Evolutionary conservation across 1,140 invertebrate species (phyloP), one percentile per base, ranked within the genome.

Genomic region (Amyelois transitella): DNA sequence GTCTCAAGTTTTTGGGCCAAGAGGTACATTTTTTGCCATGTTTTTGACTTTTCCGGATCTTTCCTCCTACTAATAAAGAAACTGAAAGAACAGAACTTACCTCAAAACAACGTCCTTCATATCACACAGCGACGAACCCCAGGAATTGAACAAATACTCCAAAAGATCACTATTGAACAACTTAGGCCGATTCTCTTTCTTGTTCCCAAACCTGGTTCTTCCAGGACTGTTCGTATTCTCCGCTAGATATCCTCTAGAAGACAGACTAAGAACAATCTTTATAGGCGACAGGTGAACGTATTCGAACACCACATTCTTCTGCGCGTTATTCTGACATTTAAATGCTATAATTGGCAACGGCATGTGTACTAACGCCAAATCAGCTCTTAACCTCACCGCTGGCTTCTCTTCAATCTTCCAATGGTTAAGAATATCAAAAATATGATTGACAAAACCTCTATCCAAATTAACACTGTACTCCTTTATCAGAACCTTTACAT

Each of bases 391-490:
- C 53, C 89, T 79, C 6, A 89, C 81, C 14, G 88, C 86, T 0
- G 90, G 89, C 57, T 89, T 90, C 48, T 90, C 88, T 63, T 90
- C 86, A 38, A 88, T 65, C 43, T 90, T 83, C 78, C 91, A 89
- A 59, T 89, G 82, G 54, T 90, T 88, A 53, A 92, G 81, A 12
- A 93, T 88, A 73, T 93, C 91, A 64, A 91, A 90, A 1, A 93
- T 66, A 53, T 91, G 90, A 62, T 92, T 84, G 8, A 94, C 81
- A 75, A 94, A 94, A 51, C 92, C 91, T 77, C 93, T 92, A 75
- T 96, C 94, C 43, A 96, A 76, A 76, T 94, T 93, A 5, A 96
- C 75, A 67, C 90, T 91, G 62, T 94, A 93, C 69, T 95, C 93
- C 72, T 94, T 92, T 0, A 95, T 68, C 17, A 93, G 75, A 0